A percentile compares a stretch with the other conserved stretches of the same genome.
Evolutionary conservation across 2,113 vertebrate species (phyloP).

Genomic region (Mesocricetus auratus): DNA sequence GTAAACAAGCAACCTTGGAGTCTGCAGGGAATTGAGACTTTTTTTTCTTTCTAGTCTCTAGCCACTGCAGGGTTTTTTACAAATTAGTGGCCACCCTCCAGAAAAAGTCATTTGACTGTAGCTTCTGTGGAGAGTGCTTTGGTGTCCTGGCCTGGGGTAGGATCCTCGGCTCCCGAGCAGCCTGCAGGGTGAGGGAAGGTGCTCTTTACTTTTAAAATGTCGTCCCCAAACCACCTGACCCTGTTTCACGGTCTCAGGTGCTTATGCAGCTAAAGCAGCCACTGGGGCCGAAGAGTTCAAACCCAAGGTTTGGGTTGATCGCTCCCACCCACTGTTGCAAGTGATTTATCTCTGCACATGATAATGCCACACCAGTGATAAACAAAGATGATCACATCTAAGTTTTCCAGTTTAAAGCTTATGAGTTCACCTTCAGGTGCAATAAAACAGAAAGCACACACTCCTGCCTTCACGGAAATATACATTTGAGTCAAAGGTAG

Average conservation of each 20-base stretch:
- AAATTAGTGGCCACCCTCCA: slow-evolving; percentile 11
- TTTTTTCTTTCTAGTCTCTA: background rate
- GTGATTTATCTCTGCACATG: background rate
- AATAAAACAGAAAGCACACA: background rate
- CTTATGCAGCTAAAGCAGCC: background rate
- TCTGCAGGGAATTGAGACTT: slow-evolving; percentile 29
- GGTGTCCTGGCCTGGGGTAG: background rate
- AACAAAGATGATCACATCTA: background rate
- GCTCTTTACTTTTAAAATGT: background rate
- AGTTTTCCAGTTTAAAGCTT: background rate
- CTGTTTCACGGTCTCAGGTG: background rate
- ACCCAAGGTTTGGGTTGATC: background rate
- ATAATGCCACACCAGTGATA: too few species aligned
- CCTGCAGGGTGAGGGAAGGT: background rate
- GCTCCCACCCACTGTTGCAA: background rate
- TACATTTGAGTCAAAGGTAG: background rate
- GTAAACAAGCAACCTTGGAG: slow-evolving; percentile 77
- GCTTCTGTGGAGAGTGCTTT: background rate
- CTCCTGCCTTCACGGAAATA: background rate
- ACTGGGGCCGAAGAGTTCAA: background rate
- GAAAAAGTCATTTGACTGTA: background rate
- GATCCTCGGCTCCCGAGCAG: background rate
- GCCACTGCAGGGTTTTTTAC: background rate
- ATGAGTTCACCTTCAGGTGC: background rate
- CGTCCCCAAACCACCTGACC: background rate